phyloP scores from a whole-genome alignment of 2,113 vertebrate genomes.

The Cebus imitator region DNA sequence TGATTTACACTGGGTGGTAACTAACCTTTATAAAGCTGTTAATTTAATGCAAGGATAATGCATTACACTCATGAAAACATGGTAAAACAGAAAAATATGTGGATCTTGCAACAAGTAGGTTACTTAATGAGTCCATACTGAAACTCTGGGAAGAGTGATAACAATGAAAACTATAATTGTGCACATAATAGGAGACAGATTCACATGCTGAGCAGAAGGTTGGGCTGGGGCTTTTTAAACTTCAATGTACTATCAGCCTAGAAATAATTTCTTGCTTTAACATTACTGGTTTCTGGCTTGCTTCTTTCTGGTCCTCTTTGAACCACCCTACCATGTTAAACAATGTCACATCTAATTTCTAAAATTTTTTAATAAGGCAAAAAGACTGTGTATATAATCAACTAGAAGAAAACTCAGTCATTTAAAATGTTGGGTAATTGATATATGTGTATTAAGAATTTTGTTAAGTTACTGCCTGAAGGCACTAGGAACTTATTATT shows the following conservation, averaged over 20 bases:
- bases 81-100: not conserved
- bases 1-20: not conserved
- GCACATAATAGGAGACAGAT: not conserved
- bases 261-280: not conserved
- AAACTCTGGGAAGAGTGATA: not conserved
- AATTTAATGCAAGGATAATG: not conserved
- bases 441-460: not conserved
- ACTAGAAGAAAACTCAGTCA: not conserved
- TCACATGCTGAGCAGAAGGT: not conserved
- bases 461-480: conserved; percentile 16
- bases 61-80: not conserved
- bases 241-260: not conserved
- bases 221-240: not conserved
- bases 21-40: not conserved
- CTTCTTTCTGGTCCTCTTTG: not conserved
- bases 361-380: not conserved
- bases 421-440: not conserved
- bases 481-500: not conserved
- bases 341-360: not conserved
- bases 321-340: not conserved
- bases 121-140: not conserved
- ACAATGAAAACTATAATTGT: not conserved
- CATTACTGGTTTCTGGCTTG: not conserved
- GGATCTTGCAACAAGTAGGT: not conserved
- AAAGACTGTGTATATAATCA: not conserved